Evolutionary conservation across 2,797 vertebrate species (phyloP), one percentile per base, ranked within the genome.

Genomic region (Coregonus sp.): DNA sequence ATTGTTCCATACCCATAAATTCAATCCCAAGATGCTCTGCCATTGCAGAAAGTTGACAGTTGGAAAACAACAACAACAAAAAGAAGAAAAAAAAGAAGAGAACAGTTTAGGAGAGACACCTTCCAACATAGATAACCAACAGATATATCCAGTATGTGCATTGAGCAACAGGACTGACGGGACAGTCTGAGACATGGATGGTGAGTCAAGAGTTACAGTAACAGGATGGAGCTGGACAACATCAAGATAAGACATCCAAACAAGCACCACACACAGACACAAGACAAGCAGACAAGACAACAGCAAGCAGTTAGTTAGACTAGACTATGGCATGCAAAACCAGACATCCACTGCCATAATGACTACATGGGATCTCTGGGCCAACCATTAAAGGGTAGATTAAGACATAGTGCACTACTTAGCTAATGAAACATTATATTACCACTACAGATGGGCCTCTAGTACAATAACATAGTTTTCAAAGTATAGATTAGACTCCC

Each of bases 11-110:
- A 99, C 98, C 98, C 97, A 98, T 98, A 95, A 98, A 97, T 95
- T 99, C 97, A 97, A 98, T 97, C 96, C 98, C 97, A 95, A 99
- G 97, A 95, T 98, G 97, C 95, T 97, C 98, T 99, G 97, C 96
- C 94, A 95, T 94, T 93, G 95, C 94, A 95, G 96, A 96, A 94
- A 94, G 93, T 89, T 89, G 91, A 93, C 84, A 95, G 91, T 87
- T 89, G 92, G 92, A 87, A 90, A 90, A 86, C 83, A 93, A 86
- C 92, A 87, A 93, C 40, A 75, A 88, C 82, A 5, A 89, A 80
- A 85, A 75, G 84, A 82, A 90, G 50, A 86, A 76, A 90, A 82
- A 79, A 72, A 77, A 89, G 89, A 91, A 94, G 86, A 96, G 92
- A 94, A 91, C 87, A 95, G 92, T 93, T 97, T 96, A 95, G 94